A percentile compares a stretch with the other conserved stretches of the same genome.
Evolutionary conservation across 2,888 invertebrate species (phyloP).

Genomic region (Apotomis capreana): DNA sequence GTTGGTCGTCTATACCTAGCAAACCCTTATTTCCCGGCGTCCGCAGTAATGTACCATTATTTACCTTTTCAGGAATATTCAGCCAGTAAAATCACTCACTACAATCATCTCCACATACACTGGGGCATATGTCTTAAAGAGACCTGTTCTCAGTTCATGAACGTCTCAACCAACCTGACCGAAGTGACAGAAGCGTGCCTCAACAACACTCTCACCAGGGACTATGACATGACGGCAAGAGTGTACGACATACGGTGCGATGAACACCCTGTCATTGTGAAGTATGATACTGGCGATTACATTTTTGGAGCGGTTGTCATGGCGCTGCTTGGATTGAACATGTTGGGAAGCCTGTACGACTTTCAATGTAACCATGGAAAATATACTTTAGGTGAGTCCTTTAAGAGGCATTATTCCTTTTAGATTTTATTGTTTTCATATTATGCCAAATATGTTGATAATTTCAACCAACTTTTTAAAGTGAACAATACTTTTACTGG

Average conservation of each 20-base stretch:
- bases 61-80: conserved; percentile 35
- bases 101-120: conserved; percentile 22
- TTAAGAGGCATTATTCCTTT: no score
- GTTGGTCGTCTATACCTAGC: no score
- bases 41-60: no score
- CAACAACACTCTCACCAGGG: conserved; percentile 11
- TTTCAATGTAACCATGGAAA: neutral
- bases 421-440: no score
- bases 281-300: conserved; percentile 6
- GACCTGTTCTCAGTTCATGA: neutral
- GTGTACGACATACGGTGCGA: conserved; percentile 3
- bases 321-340: conserved; percentile 49
- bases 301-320: neutral
- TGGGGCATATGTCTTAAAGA: conserved; percentile 21
- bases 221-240: conserved; percentile 10
- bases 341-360: conserved; percentile 29
- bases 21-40: no score
- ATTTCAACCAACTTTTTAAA: no score
- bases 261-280: neutral
- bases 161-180: neutral
- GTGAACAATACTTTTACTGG: no score
- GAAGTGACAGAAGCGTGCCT: conserved; percentile 46
- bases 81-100: conserved; percentile 12
- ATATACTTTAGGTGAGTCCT: conserved; percentile 1
- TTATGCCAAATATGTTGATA: no score